These are phyloP conservation scores for Mythimna albipuncta DNA, from an alignment of 2,888 invertebrate species.

Conservation along the genomic window DNA sequence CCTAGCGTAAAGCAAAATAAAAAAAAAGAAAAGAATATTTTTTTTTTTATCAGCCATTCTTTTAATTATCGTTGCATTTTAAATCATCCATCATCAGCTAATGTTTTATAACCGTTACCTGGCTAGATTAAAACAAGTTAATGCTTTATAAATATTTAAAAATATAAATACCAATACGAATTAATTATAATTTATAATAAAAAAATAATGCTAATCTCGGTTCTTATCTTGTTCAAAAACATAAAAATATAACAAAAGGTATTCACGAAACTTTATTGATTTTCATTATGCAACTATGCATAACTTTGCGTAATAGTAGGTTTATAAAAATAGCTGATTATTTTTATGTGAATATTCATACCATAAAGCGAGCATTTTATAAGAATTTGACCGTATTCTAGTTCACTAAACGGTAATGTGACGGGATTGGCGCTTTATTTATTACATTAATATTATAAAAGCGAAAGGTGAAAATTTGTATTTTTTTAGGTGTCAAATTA, in stretches of 20 bases:
- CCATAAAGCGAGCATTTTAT: background rate
- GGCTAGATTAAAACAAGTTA: background rate
- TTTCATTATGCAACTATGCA: conserved; percentile 38
- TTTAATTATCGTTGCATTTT: background rate
- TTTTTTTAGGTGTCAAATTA: too few species aligned
- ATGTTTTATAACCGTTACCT: background rate
- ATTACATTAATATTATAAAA: background rate
- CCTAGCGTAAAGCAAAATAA: too few species aligned
- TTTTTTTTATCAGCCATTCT: too few species aligned
- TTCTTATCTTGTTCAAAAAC: conserved; percentile 37
- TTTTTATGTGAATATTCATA: conserved; percentile 26
- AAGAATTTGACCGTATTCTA: background rate
- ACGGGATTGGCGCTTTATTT: background rate
- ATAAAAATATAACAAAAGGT: conserved; percentile 54
- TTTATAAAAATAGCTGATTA: conserved; percentile 30
- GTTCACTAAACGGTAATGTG: conserved; percentile 1
- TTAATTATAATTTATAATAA: background rate
- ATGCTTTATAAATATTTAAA: background rate
- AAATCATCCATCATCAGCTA: too few species aligned
- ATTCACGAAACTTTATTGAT: conserved; percentile 37
- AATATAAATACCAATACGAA: background rate
- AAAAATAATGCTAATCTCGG: conserved; percentile 25
- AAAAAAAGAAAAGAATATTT: too few species aligned
- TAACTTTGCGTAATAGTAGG: conserved; percentile 32
- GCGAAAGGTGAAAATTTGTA: too few species aligned